A percentile compares a stretch with the other conserved stretches of the same genome.
Conservation (phyloP, 2,888 invertebrate genomes). For the Lycaena phlaeas region DNA sequence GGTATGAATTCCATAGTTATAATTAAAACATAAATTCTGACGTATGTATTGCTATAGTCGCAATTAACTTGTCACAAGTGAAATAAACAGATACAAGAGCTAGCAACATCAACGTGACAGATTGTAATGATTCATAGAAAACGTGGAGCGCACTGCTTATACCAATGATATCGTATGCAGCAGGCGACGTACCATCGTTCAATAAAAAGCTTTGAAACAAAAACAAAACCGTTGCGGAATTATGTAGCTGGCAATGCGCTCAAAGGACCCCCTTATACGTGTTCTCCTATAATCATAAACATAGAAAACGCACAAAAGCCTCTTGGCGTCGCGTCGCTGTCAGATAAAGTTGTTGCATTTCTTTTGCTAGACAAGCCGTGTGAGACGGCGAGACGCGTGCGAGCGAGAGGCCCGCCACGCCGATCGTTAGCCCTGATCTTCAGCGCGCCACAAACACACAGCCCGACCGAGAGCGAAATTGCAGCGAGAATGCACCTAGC, state of each 20-base stretch:
- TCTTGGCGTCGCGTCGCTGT: constrained; percentile 63
- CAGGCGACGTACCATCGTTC: constrained; percentile 21
- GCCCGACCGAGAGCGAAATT: constrained; percentile 74
- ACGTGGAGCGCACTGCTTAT: constrained; percentile 1
- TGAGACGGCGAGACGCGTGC: constrained; percentile 27
- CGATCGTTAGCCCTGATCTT: constrained; percentile 74
- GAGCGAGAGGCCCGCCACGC: constrained; percentile 49
- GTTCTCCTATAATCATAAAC: constrained; percentile 69
- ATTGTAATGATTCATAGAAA: constrained; percentile 4
- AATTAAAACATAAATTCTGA: too few relatives aligned
- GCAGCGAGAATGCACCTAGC: constrained; percentile 72
- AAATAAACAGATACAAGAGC: not conserved
- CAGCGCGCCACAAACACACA: constrained; percentile 73
- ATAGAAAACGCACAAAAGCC: constrained; percentile 72
- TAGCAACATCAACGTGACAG: not conserved
- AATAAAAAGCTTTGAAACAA: constrained; percentile 45
- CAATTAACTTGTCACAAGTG: not conserved
- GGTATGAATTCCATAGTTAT: too few relatives aligned
- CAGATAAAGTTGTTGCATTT: constrained; percentile 70
- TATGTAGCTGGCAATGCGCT: constrained; percentile 49
- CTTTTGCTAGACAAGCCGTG: constrained; percentile 54
- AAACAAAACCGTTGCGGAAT: constrained; percentile 53
- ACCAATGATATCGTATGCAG: constrained; percentile 17
- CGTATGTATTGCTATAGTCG: too few relatives aligned
- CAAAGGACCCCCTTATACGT: constrained; percentile 66